Conservation (phyloP, 2,113 vertebrate genomes). For the Kryptolebias marmoratus region DNA sequence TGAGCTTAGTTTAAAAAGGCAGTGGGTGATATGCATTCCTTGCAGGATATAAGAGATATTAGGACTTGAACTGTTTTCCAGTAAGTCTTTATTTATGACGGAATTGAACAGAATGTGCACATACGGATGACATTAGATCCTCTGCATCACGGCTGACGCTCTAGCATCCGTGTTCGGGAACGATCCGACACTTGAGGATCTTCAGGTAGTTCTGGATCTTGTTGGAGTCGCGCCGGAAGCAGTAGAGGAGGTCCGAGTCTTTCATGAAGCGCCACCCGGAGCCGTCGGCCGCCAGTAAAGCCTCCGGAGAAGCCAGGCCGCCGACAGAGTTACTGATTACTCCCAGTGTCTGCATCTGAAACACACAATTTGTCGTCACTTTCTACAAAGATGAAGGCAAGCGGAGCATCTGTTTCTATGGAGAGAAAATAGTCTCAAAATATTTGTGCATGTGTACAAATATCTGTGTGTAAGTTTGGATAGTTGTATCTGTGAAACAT, state of each 20-base stretch:
- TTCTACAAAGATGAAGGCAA: neutral
- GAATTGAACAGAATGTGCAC: conserved; percentile 9
- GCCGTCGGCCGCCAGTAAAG: conserved; percentile 26
- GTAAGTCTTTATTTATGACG: neutral
- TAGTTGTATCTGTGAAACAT: too few species aligned
- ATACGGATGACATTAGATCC: too few species aligned
- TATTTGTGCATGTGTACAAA: too few species aligned
- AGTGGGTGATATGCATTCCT: too few species aligned
- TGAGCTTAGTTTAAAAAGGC: too few species aligned
- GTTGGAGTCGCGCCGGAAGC: conserved; percentile 86
- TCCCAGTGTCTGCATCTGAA: conserved; percentile 84
- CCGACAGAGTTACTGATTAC: conserved; percentile 81
- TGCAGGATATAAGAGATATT: too few species aligned
- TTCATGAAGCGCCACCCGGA: conserved; percentile 79
- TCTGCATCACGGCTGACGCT: neutral
- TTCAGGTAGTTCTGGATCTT: conserved; percentile 89
- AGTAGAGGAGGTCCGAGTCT: conserved; percentile 84
- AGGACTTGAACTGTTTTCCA: neutral
- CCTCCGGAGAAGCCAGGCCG: conserved; percentile 69
- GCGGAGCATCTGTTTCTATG: too few species aligned
- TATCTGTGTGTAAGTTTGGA: too few species aligned
- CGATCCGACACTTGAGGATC: conserved; percentile 85
- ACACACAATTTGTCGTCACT: neutral
- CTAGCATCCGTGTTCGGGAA: conserved; percentile 78
- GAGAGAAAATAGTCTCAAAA: too few species aligned